Percentiles rank a stretch among this genome's conserved stretches.
Evolutionary conservation across 2,113 vertebrate species (phyloP).

Genomic region (Crotalus tigris): DNA sequence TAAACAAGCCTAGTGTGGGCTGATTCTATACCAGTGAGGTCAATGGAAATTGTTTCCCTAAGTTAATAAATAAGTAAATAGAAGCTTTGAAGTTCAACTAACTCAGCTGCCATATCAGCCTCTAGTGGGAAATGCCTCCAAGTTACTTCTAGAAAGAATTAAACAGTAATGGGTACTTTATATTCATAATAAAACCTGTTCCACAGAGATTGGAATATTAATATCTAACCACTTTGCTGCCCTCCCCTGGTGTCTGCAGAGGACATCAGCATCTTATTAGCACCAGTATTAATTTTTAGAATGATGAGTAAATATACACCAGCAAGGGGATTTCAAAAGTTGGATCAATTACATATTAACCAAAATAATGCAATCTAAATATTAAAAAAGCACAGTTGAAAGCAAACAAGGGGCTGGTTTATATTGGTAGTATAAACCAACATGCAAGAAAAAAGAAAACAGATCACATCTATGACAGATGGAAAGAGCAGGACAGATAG

Average conservation of each 20-base stretch:
- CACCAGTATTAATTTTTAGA: background rate
- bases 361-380: no score
- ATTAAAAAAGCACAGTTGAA: background rate
- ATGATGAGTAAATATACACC: background rate
- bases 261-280: background rate
- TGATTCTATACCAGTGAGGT: slow-evolving; percentile 4
- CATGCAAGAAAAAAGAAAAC: background rate
- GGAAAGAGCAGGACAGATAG: background rate
- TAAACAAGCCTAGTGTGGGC: slow-evolving; percentile 1
- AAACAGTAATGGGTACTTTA: background rate
- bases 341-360: background rate
- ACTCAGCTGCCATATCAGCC: slow-evolving; percentile 41
- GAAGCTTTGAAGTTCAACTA: slow-evolving; percentile 2
- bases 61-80: background rate
- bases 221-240: background rate
- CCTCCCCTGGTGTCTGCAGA: background rate
- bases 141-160: slow-evolving; percentile 19
- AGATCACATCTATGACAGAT: background rate
- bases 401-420: background rate
- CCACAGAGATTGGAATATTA: slow-evolving; percentile 5
- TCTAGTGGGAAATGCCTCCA: slow-evolving; percentile 37
- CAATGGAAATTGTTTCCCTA: slow-evolving; percentile 14
- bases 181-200: slow-evolving; percentile 17
- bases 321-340: background rate
- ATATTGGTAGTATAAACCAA: background rate